Percentiles rank a stretch among this genome's conserved stretches.
phyloP scores from a whole-genome alignment of 2,888 invertebrate genomes.

The Hypena proboscidalis region DNA sequence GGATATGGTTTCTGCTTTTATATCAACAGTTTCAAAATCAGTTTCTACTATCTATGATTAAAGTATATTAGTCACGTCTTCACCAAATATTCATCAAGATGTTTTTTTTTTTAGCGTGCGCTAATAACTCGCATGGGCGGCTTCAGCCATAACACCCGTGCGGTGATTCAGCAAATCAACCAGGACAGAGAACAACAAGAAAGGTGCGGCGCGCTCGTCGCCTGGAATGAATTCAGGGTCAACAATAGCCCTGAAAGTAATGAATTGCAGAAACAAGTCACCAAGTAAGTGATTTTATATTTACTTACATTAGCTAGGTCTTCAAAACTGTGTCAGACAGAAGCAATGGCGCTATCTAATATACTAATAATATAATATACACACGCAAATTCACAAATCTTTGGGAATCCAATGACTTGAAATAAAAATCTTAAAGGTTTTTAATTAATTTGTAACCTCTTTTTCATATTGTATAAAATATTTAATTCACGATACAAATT shows the following conservation, averaged over 20 bases:
- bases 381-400: too few relatives aligned
- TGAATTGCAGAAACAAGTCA: slow-evolving; percentile 58
- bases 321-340: too few relatives aligned
- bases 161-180: slow-evolving; percentile 53
- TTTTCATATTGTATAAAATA: neutral
- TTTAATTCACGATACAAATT: neutral
- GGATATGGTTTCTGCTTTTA: too few relatives aligned
- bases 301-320: too few relatives aligned
- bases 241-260: too few relatives aligned
- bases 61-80: too few relatives aligned
- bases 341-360: too few relatives aligned
- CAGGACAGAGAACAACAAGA: slow-evolving; percentile 35
- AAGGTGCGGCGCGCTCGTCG: slow-evolving; percentile 48
- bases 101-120: slow-evolving; percentile 51
- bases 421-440: too few relatives aligned
- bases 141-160: slow-evolving; percentile 54
- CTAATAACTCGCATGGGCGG: slow-evolving; percentile 65
- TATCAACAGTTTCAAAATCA: too few relatives aligned
- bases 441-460: neutral
- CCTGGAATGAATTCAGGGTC: slow-evolving; percentile 41
- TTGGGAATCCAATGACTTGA: too few relatives aligned
- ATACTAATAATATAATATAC: too few relatives aligned
- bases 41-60: too few relatives aligned
- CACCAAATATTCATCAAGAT: neutral
- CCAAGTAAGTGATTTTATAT: slow-evolving; percentile 49